phyloP scores from a whole-genome alignment of 2,113 vertebrate species.

The Rhipidura dahli region DNA sequence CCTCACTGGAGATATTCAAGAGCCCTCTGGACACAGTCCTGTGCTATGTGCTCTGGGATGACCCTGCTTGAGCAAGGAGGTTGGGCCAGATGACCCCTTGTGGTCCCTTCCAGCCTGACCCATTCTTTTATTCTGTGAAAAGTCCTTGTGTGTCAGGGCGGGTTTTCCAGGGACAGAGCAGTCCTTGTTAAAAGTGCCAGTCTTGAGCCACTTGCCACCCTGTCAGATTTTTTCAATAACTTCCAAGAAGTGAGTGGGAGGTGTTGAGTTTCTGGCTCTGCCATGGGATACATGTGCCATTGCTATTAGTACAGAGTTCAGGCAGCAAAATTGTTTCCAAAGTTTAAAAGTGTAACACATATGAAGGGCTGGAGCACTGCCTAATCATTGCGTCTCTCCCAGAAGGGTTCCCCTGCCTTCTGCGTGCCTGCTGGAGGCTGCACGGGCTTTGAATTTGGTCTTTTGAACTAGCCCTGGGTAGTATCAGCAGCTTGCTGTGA shows the following conservation, averaged over 20 bases:
- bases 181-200: background rate
- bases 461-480: background rate
- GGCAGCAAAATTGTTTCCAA: background rate
- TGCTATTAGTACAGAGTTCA: background rate
- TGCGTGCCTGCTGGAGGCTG: accelerated
- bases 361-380: background rate
- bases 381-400: accelerated
- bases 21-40: background rate
- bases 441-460: background rate
- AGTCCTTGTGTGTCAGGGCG: background rate
- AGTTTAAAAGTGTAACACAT: background rate
- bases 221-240: background rate
- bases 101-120: background rate
- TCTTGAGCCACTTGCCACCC: background rate
- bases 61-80: background rate
- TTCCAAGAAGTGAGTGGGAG: background rate
- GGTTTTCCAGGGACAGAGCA: background rate
- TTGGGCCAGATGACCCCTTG: background rate
- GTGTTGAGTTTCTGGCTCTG: background rate
- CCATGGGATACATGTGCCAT: accelerated
- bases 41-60: background rate
- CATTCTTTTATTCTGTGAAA: background rate
- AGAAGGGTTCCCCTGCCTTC: background rate
- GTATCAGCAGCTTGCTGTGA: background rate
- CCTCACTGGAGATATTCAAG: background rate